A percentile compares a stretch with the other conserved stretches of the same genome.
phyloP scores from a whole-genome alignment of 92 coral and sea anemone genomes.

The Muricea muricata region DNA sequence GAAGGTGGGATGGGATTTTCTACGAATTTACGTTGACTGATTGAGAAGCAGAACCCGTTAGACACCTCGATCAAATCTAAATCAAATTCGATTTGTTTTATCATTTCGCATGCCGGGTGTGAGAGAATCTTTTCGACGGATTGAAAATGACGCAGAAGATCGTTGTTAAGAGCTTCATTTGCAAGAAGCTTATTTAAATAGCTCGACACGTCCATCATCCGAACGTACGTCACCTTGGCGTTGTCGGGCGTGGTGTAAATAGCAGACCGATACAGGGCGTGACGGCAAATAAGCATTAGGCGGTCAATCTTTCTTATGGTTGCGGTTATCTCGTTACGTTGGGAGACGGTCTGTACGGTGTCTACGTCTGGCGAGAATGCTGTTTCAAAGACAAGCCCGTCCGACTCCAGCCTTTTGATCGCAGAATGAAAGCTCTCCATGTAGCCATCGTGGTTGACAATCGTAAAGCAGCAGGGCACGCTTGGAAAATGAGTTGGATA shows the following conservation, averaged over 20 bases:
- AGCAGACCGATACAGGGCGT: background rate
- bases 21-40: slow-evolving; percentile 11
- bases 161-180: slow-evolving; percentile 1
- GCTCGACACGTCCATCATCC: slow-evolving; percentile 23
- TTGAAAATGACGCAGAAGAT: background rate
- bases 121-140: background rate
- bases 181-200: slow-evolving; percentile 8
- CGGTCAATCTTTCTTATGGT: background rate
- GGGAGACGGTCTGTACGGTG: background rate
- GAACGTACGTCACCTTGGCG: background rate
- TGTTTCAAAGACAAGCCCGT: background rate
- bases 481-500: background rate
- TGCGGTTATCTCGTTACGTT: background rate
- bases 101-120: background rate
- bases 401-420: background rate
- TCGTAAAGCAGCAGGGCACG: background rate
- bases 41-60: slow-evolving; percentile 16
- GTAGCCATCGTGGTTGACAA: background rate
- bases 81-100: slow-evolving; percentile 1
- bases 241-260: background rate
- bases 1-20: background rate
- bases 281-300: background rate
- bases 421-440: background rate
- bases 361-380: background rate
- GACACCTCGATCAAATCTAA: slow-evolving; percentile 3